Conservation (phyloP, 1,140 invertebrate species). For the Cydia splendana region DNA sequence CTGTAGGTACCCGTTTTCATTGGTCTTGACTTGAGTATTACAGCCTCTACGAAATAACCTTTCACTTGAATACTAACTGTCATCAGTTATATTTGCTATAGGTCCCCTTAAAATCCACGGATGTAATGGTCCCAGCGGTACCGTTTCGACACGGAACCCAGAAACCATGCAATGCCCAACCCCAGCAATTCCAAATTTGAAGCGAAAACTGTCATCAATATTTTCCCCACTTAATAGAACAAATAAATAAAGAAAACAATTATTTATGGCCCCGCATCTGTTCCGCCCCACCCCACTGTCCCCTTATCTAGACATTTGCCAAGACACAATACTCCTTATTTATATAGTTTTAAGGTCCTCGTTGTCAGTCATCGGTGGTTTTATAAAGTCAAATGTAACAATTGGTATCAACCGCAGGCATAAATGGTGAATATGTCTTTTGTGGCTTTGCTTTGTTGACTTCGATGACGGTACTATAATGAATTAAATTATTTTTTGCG, state of each 20-base stretch:
- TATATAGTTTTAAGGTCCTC: not conserved
- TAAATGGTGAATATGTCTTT: constrained; percentile 13
- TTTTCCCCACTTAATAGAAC: constrained; percentile 34
- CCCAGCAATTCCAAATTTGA: constrained; percentile 9
- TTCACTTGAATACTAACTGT: not conserved
- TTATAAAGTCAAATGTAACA: not conserved
- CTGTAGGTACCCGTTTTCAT: no score
- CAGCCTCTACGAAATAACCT: no score
- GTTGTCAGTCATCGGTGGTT: not conserved
- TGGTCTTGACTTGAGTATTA: no score
- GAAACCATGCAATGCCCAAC: not conserved
- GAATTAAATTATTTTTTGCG: constrained; percentile 21
- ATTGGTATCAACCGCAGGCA: constrained; percentile 16
- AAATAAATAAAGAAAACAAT: constrained; percentile 25
- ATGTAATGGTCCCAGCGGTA: not conserved
- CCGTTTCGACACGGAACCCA: constrained; percentile 6
- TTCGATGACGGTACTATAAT: constrained; percentile 5
- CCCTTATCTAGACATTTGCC: not conserved
- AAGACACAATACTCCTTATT: not conserved
- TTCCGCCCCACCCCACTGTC: constrained; percentile 56
- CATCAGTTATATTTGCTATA: not conserved
- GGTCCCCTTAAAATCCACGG: not conserved
- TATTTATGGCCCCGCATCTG: constrained; percentile 49
- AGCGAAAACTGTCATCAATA: constrained; percentile 29
- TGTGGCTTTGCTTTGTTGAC: constrained; percentile 3